phyloP scores from a whole-genome alignment of 2,113 vertebrate species.

The Empidonax traillii region DNA sequence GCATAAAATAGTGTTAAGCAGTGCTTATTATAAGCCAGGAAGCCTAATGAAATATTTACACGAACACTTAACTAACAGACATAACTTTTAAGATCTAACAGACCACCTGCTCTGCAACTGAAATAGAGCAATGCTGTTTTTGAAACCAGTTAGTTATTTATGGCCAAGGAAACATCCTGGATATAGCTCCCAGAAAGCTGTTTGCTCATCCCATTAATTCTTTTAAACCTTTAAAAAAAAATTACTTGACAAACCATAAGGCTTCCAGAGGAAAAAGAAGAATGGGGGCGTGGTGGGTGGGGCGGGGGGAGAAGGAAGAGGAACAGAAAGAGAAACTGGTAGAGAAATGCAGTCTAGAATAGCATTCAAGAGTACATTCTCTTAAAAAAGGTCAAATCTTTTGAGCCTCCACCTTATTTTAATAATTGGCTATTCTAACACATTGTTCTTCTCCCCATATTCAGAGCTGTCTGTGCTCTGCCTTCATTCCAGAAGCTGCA shows the following conservation, averaged over 20 bases:
- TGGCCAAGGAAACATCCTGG: background rate
- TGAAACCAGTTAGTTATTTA: background rate
- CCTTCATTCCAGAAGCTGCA: background rate
- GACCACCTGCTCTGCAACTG: constrained; percentile 16
- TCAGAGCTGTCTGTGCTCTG: background rate
- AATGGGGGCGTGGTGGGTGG: background rate
- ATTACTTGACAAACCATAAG: background rate
- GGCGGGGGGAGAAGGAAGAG: background rate
- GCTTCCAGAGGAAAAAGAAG: background rate
- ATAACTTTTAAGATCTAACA: constrained; percentile 21
- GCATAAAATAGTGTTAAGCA: background rate
- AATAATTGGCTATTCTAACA: background rate
- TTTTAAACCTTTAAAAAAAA: background rate
- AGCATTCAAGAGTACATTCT: background rate
- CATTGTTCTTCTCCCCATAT: rapidly evolving
- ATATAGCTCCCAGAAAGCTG: background rate
- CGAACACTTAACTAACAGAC: background rate
- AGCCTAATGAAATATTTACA: constrained; percentile 50
- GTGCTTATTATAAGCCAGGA: background rate
- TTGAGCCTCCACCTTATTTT: background rate
- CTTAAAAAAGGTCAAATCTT: background rate
- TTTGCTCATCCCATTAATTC: background rate
- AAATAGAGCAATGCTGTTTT: constrained; percentile 20
- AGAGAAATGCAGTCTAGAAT: background rate
- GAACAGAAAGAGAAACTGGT: background rate